Evolutionary conservation across 2,113 vertebrate species (phyloP), one percentile per base, ranked within the genome.

Genomic region (Gasterosteus nipponicus): DNA sequence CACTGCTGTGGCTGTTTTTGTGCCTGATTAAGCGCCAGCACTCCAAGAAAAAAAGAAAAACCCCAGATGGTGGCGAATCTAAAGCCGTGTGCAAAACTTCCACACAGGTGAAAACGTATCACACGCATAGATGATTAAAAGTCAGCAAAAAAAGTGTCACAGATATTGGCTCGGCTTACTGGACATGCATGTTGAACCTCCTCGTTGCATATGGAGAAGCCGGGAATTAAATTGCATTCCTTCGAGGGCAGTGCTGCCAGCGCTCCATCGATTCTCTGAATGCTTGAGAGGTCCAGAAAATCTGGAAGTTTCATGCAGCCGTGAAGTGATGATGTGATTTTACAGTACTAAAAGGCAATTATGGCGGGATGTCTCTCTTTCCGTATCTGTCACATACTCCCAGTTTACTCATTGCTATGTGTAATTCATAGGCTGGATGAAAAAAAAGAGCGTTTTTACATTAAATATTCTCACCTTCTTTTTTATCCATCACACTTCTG

Each of bases 341-440:
- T 88, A 81, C 68, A 72, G 71, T 74, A 69, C 80, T 82, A 77
- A 63, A 82, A 84, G 56, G 44, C 54, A 69, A 81, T 69, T 74
- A 83, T 38, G n/a, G 66, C 33, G 8, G 63, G 46, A 65, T 75
- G 51, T 75, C 58, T 75, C 31, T 71, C 31, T 71, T 39, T n/a
- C 62, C 58, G 16, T 69, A 51, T 84, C 67, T 71, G 26, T 76
- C 73, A 85, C 73, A 81, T 68, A 64, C 22, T 73, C 57, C 22
- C 62, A 51, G 51, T 73, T 65, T 51, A 38, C 61, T 38, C 46
- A 51, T 65, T 8, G 2, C 63, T 38, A 47, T 44, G n/a, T 72
- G 72, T 66, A 58, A 53, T 63, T 47, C 77, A 72, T 46, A 70
- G 47, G n/a, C 54, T 51, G 44, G 16, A 59, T 73, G 77, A 84